Base-by-base conservation (phyloP, 2,113 vertebrate genomes). In the Aegotheles bennettii region DNA sequence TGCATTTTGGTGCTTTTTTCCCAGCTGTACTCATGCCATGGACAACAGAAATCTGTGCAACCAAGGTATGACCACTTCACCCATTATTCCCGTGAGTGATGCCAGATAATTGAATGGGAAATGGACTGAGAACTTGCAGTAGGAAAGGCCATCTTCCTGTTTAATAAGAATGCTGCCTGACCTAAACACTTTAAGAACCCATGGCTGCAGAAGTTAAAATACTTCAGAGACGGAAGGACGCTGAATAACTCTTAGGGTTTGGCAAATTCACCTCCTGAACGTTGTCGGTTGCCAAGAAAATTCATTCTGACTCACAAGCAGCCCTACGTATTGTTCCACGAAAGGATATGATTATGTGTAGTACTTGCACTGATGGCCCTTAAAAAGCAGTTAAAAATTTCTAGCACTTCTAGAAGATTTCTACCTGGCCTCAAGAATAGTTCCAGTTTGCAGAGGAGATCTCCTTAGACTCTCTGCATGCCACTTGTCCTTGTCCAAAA, bases 301-400 rank as follows among this genome's bases (percentile, higher is more conserved):
- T 71, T 90, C 76, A 92, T 78, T 90, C 83, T 97, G 95, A 96
- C 80, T 96, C 95, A 97, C 61, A 56, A 56, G 35, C 25, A 91
- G 56, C 61, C 42, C n/a, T 69, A 84, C 64, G 40, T 65, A 82
- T 93, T 87, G 57, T 87, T 78, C 54, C 43, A 43, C 3, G 4
- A 94, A 94, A 95, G 84, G 87, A 94, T 95, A 71, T 85, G 89
- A 95, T 71, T 85, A 61, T 81, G 31, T 84, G 25, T 54, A 89
- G 65, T 17, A 70, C 3, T 86, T 75, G 61, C 26, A 63, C 9
- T 64, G 51, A 84, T 64, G 45, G 76, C 68, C 48, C 73, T 84
- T 80, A 50, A 63, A n/a, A 91, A 83, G 48, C 51, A 84, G 60
- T 70, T 69, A 28, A 18, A 87, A 67, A 85, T 36, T n/a, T 74